A percentile compares a stretch with the other conserved stretches of the same genome.
phyloP scores from a whole-genome alignment of 1,140 invertebrate genomes.

The Polyergus mexicanus region DNA sequence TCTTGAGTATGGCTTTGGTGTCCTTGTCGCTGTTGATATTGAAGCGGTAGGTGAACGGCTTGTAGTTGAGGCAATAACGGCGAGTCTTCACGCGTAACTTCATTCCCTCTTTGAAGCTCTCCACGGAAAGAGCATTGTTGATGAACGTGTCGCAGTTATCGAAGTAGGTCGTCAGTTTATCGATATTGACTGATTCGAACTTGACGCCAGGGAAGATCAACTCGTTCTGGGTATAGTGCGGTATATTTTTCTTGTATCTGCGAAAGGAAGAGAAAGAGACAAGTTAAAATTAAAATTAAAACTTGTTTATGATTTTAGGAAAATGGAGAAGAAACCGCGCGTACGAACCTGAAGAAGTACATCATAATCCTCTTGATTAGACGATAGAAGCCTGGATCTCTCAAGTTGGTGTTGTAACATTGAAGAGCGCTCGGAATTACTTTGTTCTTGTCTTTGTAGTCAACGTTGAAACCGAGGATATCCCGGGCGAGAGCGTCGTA shows the following conservation, averaged over 20 bases:
- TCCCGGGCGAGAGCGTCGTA: conserved; percentile 81
- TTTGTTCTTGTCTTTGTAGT: conserved; percentile 80
- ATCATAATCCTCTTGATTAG: conserved; percentile 85
- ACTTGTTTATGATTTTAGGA: neutral
- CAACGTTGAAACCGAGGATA: conserved; percentile 81
- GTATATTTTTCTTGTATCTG: conserved; percentile 82
- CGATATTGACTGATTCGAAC: conserved; percentile 89
- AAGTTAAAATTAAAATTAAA: neutral
- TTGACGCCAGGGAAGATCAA: conserved; percentile 88
- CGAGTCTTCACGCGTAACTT: conserved; percentile 83
- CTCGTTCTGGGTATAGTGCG: conserved; percentile 85
- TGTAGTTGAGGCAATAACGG: conserved; percentile 88
- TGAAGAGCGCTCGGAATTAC: conserved; percentile 82
- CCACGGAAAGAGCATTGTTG: conserved; percentile 84
- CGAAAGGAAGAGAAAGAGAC: too few relatives aligned
- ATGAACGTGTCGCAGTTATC: conserved; percentile 83
- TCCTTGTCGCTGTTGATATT: conserved; percentile 85
- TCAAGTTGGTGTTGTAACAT: conserved; percentile 82
- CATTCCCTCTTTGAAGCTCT: conserved; percentile 79
- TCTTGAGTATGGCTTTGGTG: conserved; percentile 83
- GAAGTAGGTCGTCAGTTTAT: conserved; percentile 88
- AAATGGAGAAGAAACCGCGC: neutral
- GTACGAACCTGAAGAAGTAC: conserved; percentile 84
- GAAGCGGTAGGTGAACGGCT: conserved; percentile 88
- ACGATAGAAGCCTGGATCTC: conserved; percentile 87